Percentiles rank a stretch among this genome's conserved stretches.
Conservation (phyloP, 2,888 invertebrate species). For the Byasa hedistus region DNA sequence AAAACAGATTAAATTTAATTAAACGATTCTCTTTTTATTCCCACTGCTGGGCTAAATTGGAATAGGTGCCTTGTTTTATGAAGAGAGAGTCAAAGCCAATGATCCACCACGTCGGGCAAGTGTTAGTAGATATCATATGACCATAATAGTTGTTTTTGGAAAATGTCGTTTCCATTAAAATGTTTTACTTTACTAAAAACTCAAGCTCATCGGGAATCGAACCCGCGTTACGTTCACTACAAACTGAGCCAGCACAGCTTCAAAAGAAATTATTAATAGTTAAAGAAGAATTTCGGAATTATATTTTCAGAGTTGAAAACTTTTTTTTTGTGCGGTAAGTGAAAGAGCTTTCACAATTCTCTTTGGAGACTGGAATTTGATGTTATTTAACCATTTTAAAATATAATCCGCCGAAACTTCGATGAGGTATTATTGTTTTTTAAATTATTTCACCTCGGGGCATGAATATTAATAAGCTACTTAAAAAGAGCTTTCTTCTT, state of each 20-base stretch:
- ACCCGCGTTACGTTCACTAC: too few relatives aligned
- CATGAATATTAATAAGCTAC: conserved; percentile 22
- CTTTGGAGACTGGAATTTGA: conserved; percentile 10
- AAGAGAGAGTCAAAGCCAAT: too few relatives aligned
- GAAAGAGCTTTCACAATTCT: conserved; percentile 19
- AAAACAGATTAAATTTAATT: too few relatives aligned
- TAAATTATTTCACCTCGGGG: conserved; percentile 18
- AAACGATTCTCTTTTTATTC: too few relatives aligned
- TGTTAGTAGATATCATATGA: too few relatives aligned
- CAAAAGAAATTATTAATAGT: conserved; percentile 5
- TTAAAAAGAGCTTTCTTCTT: not conserved
- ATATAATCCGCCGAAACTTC: conserved; percentile 25
- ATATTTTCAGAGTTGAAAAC: conserved; percentile 10
- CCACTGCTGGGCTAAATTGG: too few relatives aligned
- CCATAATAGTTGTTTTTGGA: too few relatives aligned
- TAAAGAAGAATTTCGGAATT: not conserved
- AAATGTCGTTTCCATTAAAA: too few relatives aligned
- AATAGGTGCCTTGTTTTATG: too few relatives aligned
- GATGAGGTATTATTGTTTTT: conserved; percentile 24
- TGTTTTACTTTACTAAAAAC: too few relatives aligned
- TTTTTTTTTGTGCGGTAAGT: conserved; percentile 19
- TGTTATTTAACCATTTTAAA: conserved; percentile 26
- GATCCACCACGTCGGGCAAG: too few relatives aligned
- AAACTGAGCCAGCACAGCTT: not conserved
- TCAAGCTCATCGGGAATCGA: too few relatives aligned